Conservation (phyloP, 2,888 invertebrate species). For the Ischnus inquisitorius region DNA sequence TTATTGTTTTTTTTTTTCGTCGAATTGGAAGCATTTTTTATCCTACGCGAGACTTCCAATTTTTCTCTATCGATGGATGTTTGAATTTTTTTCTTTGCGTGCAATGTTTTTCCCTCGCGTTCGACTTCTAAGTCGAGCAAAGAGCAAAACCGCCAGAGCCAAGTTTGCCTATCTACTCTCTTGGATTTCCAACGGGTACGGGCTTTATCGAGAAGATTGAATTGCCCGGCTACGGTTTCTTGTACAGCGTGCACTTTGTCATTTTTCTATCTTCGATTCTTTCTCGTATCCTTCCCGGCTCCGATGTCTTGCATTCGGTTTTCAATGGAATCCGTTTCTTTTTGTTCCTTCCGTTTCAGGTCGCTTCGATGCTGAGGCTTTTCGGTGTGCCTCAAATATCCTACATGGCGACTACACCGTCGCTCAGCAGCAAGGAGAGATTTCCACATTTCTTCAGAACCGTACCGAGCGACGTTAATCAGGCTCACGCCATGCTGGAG, state of each 20-base stretch:
- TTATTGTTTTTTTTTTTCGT: conserved; percentile 27
- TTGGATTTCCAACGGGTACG: background rate
- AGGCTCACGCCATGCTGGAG: conserved; percentile 87
- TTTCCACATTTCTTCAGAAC: conserved; percentile 87
- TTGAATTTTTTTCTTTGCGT: background rate
- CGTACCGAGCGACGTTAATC: conserved; percentile 87
- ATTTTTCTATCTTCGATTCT: background rate
- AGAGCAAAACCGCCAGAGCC: background rate
- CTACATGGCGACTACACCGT: conserved; percentile 87
- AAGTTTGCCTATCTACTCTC: background rate
- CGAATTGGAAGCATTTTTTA: no score
- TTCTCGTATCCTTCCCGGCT: background rate
- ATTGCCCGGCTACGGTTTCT: background rate
- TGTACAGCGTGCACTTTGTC: background rate
- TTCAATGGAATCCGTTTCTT: conserved; percentile 21
- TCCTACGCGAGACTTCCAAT: no score
- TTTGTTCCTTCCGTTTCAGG: conserved; percentile 76
- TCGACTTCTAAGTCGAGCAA: no score
- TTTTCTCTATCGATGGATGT: background rate
- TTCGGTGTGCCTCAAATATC: conserved; percentile 87
- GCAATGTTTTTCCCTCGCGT: background rate
- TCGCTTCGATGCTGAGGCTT: conserved; percentile 86
- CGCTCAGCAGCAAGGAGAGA: conserved; percentile 86
- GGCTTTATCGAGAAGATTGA: background rate
- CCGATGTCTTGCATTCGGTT: background rate